Base-by-base conservation (phyloP, 2,888 invertebrate genomes). In the Zhengitettix transpicula region DNA sequence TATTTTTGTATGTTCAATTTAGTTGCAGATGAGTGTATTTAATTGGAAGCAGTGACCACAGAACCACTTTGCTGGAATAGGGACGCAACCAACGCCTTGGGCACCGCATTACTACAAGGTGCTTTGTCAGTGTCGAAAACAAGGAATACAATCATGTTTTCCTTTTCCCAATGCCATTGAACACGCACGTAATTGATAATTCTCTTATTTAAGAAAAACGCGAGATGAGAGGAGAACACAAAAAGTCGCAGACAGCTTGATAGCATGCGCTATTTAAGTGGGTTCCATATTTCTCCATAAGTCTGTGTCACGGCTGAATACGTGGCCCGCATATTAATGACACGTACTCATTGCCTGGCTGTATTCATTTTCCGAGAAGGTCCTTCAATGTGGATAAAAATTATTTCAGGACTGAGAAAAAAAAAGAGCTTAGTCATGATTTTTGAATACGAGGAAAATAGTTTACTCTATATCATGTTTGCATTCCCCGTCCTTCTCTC, bases 401-500 rank as follows among this genome's bases (percentile, higher is more conserved):
- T n/a, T n/a, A 51, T 51, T 51, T 51, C 51, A 51, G 16, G 51
- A 51, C 15, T 51, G 51, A 51, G 51, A 58, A 47, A 56, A 28
- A 28, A 59, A 61, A 61, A 59, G 44, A 59, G 61, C 61, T 59
- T 59, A 57, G 61, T 61, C 61, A 61, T 61, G 59, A 61, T 59
- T 61, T 61, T 61, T 61, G 61, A 61, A 61, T 61, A 61, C 57
- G 55, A 61, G 61, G 61, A 61, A 61, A 61, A 61, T 59, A 58
- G 57, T 57, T 61, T 61, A 54, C 57, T 57, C 60, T 60, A 51
- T 51, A 51, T 51, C 51, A 51, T 51, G 51, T 16, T 51, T 51
- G n/a, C 51, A 51, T 51, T 51, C 51, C 15, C 51, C 15, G 15
- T 51, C 51, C 16, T 16, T n/a, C 51, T 51, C 51, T n/a, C 51